Base-by-base conservation (phyloP, 1,140 invertebrate species). In the Brachionus rotundiformis region DNA sequence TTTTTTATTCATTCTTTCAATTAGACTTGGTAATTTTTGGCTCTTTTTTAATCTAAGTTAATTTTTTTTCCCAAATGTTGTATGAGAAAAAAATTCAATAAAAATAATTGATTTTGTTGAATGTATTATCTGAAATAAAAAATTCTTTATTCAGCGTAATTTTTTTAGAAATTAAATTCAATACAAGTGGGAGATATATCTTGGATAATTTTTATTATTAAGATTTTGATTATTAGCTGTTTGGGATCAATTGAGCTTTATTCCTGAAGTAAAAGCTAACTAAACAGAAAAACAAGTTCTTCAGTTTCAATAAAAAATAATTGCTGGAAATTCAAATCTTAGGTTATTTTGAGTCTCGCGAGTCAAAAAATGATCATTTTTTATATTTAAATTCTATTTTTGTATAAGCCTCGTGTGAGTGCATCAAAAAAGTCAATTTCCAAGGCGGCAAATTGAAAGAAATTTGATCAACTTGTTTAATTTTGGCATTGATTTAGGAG, bases 381-480 rank as follows among this genome's bases (percentile, higher is more conserved):
- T 19, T 49, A 19, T 54, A 16, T 54, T 54, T 19, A 54, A 54
- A 54, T 54, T 19, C 47, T 19, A 54, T 19, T 54, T 54, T 54
- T 10, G 47, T 54, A 2, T 49, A 54, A 54, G 16, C 5, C 47
- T 54, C 47, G 1, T 19, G 47, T 54, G 47, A 11, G 23, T 19
- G 16, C 23, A 54, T 16, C 47, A 54, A 54, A 54, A n/a, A 54
- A 54, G n/a, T 54, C 1, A 19, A 54, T 54, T 54, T 54, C 47
- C 47, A 54, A 54, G 47, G 47, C 47, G 47, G 47, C 47, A 54
- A 54, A 54, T 16, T n/a, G n/a, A n/a, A 54, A 54, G 47, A 54
- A 54, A 54, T 54, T 54, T 54, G 47, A 54, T 54, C 47, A 54
- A 54, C 19, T 54, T 25, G 47, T 54, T 54, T 54, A 54, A 54